Base-by-base conservation (phyloP, 2,888 invertebrate genomes). In the Amphipyra berbera region DNA sequence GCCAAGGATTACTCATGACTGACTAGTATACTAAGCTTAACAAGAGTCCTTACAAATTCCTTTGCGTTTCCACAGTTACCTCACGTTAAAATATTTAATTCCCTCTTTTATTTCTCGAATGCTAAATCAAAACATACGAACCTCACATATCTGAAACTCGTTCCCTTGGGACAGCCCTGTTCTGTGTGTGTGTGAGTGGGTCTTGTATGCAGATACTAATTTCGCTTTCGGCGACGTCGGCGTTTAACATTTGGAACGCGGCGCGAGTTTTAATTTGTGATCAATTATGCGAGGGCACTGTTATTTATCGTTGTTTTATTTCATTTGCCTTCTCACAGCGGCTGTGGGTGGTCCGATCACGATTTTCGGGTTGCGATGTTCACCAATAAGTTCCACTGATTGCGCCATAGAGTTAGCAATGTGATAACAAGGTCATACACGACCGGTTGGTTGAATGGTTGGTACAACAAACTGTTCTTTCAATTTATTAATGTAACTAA, bases 291-390 rank as follows among this genome's bases (percentile, higher is more conserved):
- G 92, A 90, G 90, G 88, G 90, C 92, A 89, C 91, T 90, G 93
- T 94, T 94, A 93, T 94, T 94, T 94, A 94, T 94, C 88, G 91
- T 90, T 89, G 92, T 94, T 95, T 95, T 94, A 92, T 94, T 94
- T 94, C 91, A 92, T 94, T 94, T 93, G 89, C 89, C 91, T 91
- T 90, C 94, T 92, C 93, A 86, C 88, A 89, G 85, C 87, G 87
- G 79, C 88, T 80, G 90, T 95, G 94, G 95, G 95, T 94, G 95
- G 94, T 95, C 95, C 86, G 90, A 89, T 90, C 95, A 94, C 94
- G 94, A 94, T 90, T 93, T 91, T 92, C 84, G 88, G 88, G 82
- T 83, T 85, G 88, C 90, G 86, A 86, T 87, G 85, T 84, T 90
- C 89, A 86, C 89, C 90, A 92, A 92, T 93, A 91, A 89, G 92